Base-by-base conservation (phyloP, 2,113 vertebrate genomes). In the Eudyptes chrysolophus region DNA sequence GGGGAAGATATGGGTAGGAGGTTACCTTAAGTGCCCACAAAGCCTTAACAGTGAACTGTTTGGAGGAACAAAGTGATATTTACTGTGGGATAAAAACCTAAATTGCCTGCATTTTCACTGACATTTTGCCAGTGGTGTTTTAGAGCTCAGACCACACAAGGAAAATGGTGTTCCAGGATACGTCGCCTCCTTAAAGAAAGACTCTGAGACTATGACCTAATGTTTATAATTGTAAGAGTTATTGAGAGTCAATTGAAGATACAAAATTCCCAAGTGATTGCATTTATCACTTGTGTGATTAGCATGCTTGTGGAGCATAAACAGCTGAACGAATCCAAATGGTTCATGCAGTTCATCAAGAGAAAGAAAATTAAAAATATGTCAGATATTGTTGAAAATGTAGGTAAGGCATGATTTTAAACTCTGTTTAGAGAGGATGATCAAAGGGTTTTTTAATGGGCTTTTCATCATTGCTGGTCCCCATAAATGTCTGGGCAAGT, bases 271-370 rank as follows among this genome's bases (percentile, higher is more conserved):
- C 90, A 65, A 81, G 61, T 86, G 96, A 87, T 48, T 74, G 64
- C 88, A 92, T 92, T 97, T 96, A 96, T 94, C 93, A 92, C 76
- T 97, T 64, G 22, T 60, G 62, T 89, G 95, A 97, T 96, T 96
- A 97, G 60, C 48, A 25, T n/a, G 82, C 36, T 87, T 87, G 52
- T 46, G 88, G 70, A 97, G 58, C 40, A 52, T 89, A 95, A 97
- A 87, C 74, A 89, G 70, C 78, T 76, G 86, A 96, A 91, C 84
- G 85, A 77, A 89, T 72, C 72, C 62, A 90, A 97, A 72, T 25
- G n/a, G 44, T 38, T 64, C 22, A 25, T 52, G 65, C 61, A 61
- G 62, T 64, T 92, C 38, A 70, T 84, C 11, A 62, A 89, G 78
- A 85, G 76, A 82, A 66, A 75, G 49, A 77, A 94, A 92, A 92